These are phyloP conservation scores for Pagetopsis macropterus DNA, from an alignment of 2,797 vertebrate genomes.

Conservation along the genomic window DNA sequence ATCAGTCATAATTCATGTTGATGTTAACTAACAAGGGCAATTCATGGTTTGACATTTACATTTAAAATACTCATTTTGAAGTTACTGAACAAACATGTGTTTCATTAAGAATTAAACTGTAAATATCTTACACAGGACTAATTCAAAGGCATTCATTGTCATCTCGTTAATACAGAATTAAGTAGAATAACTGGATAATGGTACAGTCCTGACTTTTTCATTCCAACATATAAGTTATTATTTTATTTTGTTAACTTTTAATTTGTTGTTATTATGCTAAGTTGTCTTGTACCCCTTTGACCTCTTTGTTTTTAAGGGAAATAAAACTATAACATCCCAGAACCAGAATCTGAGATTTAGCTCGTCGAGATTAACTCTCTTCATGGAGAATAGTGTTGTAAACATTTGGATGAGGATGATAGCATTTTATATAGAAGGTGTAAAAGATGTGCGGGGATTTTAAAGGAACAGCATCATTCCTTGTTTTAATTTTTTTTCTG, in stretches of 20 bases:
- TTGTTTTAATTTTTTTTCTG: not conserved
- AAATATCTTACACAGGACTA: constrained; percentile 24
- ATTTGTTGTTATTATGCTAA: constrained; percentile 18
- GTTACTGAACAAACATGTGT: constrained; percentile 47
- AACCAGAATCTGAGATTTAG: not conserved
- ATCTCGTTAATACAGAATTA: constrained; percentile 1
- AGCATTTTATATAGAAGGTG: constrained; percentile 3
- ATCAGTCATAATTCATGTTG: constrained; percentile 15
- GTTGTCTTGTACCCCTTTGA: constrained; percentile 1
- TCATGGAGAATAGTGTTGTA: not conserved
- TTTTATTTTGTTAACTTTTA: constrained; percentile 45
- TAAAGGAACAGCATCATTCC: constrained; percentile 4
- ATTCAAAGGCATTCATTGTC: constrained; percentile 10
- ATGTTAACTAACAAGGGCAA: constrained; percentile 45
- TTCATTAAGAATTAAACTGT: constrained; percentile 18
- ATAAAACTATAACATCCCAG: not conserved
- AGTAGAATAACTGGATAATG: constrained; percentile 7
- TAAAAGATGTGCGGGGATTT: not conserved
- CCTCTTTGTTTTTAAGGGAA: not conserved
- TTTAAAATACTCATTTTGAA: constrained; percentile 31
- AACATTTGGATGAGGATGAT: not conserved
- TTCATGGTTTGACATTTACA: constrained; percentile 25
- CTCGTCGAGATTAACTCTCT: not conserved
- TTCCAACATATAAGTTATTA: constrained; percentile 46
- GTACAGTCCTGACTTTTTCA: constrained; percentile 21